A percentile compares a stretch with the other conserved stretches of the same genome.
Conservation (phyloP, 2,888 invertebrate species). For the Aelia acuminata region DNA sequence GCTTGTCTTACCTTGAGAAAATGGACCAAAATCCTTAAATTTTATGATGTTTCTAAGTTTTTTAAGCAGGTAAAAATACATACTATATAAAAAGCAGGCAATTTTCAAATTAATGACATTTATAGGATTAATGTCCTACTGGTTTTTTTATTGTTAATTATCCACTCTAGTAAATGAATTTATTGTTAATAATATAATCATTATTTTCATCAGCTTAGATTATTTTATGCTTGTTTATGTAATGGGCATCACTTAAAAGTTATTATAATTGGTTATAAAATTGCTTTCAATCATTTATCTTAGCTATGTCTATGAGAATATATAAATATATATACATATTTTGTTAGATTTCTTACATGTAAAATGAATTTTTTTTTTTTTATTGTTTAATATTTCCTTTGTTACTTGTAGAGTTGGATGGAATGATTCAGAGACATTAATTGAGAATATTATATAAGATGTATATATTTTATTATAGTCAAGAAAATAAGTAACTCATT, state of each 20-base stretch:
- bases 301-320: background rate
- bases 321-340: background rate
- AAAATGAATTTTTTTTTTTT: background rate
- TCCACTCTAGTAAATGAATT: background rate
- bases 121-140: background rate
- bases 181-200: background rate
- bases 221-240: background rate
- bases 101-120: background rate
- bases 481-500: background rate
- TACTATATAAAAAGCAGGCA: too few species aligned
- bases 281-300: background rate
- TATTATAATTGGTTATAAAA: background rate
- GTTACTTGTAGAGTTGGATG: background rate
- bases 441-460: background rate
- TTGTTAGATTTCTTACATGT: background rate
- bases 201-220: background rate
- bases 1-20: background rate
- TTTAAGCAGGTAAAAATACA: background rate
- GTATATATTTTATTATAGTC: background rate
- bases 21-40: background rate
- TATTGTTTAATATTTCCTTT: background rate
- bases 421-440: background rate
- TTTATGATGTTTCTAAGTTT: background rate
- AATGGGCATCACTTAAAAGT: background rate
- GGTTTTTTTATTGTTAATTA: background rate